These are phyloP conservation scores for Astyanax mexicanus DNA, from an alignment of 2,797 vertebrate genomes.

Conservation along the genomic window DNA sequence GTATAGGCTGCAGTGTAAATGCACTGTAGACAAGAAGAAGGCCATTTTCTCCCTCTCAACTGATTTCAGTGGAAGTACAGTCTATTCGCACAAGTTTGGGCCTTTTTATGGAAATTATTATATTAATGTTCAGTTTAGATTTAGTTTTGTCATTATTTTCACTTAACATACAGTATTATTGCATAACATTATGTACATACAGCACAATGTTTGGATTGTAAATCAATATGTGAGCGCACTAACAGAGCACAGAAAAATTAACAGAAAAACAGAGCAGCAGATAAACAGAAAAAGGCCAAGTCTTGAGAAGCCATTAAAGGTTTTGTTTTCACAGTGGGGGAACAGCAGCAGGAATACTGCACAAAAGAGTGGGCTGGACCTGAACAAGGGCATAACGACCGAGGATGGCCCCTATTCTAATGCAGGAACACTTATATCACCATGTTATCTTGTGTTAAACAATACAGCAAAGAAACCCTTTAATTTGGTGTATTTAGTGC, in stretches of 20 bases:
- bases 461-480: conserved; percentile 8
- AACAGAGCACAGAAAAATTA: background rate
- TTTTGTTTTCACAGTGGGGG: conserved; percentile 27
- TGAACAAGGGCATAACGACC: conserved; percentile 21
- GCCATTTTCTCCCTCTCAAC: background rate
- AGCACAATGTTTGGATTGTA: background rate
- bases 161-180: too few relatives aligned
- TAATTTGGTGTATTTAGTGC: background rate
- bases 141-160: too few relatives aligned
- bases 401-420: conserved; percentile 35
- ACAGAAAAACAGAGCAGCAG: background rate
- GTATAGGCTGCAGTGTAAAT: conserved; percentile 10
- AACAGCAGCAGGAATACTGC: background rate
- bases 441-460: conserved; percentile 10
- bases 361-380: conserved; percentile 26
- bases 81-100: background rate
- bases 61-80: background rate
- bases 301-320: conserved; percentile 12
- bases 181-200: background rate
- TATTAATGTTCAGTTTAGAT: background rate
- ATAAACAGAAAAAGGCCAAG: background rate
- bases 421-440: conserved; percentile 21
- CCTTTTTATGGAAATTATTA: background rate
- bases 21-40: conserved; percentile 17
- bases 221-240: background rate